Conservation (phyloP, 1,140 invertebrate genomes). For the Zaprionus ghesquierei region DNA sequence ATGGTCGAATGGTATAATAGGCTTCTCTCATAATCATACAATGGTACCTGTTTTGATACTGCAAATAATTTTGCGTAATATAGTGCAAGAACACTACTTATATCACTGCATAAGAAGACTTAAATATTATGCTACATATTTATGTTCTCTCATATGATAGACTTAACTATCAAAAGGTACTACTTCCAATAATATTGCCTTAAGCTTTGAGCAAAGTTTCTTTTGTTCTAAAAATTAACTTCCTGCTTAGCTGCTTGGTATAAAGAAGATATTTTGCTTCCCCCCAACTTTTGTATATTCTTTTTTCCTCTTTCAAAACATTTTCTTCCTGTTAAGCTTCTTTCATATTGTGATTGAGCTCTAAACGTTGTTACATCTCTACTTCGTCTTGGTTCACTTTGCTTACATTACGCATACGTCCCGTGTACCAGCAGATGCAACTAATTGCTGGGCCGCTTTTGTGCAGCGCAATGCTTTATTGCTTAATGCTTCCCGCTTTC, state of each 20-base stretch:
- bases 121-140: not conserved
- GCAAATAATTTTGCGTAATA: too few relatives aligned
- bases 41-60: too few relatives aligned
- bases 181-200: too few relatives aligned
- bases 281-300: not conserved
- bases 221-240: too few relatives aligned
- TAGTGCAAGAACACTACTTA: too few relatives aligned
- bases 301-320: not conserved
- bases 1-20: too few relatives aligned
- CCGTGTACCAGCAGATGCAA: slow-evolving; percentile 28
- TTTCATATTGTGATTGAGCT: slow-evolving; percentile 4
- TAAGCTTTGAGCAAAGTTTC: too few relatives aligned
- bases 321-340: not conserved
- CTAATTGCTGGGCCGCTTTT: slow-evolving; percentile 31
- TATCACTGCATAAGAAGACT: not conserved
- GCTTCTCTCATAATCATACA: not conserved
- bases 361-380: not conserved
- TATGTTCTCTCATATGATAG: not conserved
- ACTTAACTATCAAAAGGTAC: too few relatives aligned
- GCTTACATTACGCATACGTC: slow-evolving; percentile 30
- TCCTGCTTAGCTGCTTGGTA: too few relatives aligned
- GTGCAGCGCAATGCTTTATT: slow-evolving; percentile 33
- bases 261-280: not conserved
- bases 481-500: slow-evolving; percentile 30
- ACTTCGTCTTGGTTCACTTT: not conserved